Conservation (phyloP, 1,140 invertebrate species). For the Macrostomum lignano region DNA sequence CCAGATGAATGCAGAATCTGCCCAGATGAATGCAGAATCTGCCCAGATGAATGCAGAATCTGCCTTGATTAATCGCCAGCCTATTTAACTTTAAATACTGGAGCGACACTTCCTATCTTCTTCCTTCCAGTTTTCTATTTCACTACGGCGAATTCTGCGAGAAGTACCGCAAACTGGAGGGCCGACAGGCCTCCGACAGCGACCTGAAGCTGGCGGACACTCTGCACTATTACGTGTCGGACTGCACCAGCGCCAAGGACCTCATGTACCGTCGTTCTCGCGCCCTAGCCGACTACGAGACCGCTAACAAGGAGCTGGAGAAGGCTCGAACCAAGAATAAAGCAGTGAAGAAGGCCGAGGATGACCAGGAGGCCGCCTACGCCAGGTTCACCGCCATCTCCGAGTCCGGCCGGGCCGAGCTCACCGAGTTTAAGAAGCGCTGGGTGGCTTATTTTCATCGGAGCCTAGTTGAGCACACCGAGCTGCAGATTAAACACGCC, state of each 20-base stretch:
- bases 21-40: too few species aligned
- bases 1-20: too few species aligned
- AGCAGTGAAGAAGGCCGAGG: conserved; percentile 38
- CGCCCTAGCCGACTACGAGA: conserved; percentile 67
- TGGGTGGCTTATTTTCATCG: conserved; percentile 72
- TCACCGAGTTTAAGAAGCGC: conserved; percentile 62
- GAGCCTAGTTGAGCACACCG: conserved; percentile 72
- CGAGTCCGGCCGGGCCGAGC: conserved; percentile 34
- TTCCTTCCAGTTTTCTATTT: too few species aligned
- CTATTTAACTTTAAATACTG: too few species aligned
- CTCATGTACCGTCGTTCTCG: conserved; percentile 60
- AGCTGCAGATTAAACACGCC: conserved; percentile 82
- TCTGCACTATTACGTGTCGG: conserved; percentile 77
- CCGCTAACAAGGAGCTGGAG: conserved; percentile 75
- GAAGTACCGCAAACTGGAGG: conserved; percentile 47
- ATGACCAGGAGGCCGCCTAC: conserved; percentile 24
- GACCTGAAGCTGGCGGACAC: conserved; percentile 91
- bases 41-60: too few species aligned
- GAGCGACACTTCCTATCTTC: too few species aligned
- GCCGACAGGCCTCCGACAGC: conserved; percentile 75
- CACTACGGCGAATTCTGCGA: too few species aligned
- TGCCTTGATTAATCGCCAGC: too few species aligned
- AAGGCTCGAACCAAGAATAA: conserved; percentile 81
- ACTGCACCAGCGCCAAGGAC: conserved; percentile 73
- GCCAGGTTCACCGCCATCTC: background rate